Evolutionary conservation across 2,113 vertebrate genomes (phyloP), one percentile per base, ranked within the genome.

Genomic region (Sialia sialis): DNA sequence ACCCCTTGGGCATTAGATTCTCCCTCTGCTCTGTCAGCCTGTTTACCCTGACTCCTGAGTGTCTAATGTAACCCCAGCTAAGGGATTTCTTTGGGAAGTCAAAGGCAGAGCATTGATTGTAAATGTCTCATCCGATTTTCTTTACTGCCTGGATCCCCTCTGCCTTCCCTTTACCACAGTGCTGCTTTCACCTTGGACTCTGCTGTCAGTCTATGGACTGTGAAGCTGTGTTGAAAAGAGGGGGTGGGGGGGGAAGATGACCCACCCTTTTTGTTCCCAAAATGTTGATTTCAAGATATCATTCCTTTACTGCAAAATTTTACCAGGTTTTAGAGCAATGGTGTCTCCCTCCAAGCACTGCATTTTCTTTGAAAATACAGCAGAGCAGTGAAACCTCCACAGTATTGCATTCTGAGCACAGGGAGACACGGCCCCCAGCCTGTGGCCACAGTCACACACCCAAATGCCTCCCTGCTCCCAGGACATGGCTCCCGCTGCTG

Each of bases 161-260:
- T 91, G 36, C 13, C 34, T 60, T 88, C 23, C 34, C 49, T 68
- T 66, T 82, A 56, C 7, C 30, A 58, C 0, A 1, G 22, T 17
- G 13, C 13, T 73, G 22, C 16, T 85, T 59, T 54, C 2, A 2
- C 29, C 43, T 49, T 10, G n/a, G 23, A 34, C 51, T 79, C 48
- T 62, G 59, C 46, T 87, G 46, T 27, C 67, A 60, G 52, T 17
- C 38, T 67, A 69, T 59, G 23, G 22, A 32, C 64, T 54, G 19
- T 26, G 32, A 86, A 75, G 22, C 36, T 90, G 7, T 67, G 62
- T 48, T 93, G 58, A 46, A 88, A 79, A 21, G 12, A 25, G 16
- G 5, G 23, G 1, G 7, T 7, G 21, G 2, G 7, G 6, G 6
- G 13, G 5, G 4, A n/a, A n/a, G n/a, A n/a, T n/a, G 1, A 29